phyloP scores from a whole-genome alignment of 2,888 invertebrate genomes.

The Deilephila elpenor region DNA sequence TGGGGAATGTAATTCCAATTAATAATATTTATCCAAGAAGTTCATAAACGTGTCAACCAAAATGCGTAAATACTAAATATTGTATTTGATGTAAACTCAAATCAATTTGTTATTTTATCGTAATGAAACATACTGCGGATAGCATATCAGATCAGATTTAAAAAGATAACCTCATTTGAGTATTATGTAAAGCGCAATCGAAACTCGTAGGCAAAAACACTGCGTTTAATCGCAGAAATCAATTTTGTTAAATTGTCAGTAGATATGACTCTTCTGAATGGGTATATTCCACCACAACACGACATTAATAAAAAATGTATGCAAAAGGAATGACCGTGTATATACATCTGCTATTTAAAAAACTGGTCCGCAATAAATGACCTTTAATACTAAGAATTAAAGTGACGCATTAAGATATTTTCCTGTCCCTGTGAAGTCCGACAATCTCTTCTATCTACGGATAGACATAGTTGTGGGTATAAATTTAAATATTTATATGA shows the following conservation, averaged over 20 bases:
- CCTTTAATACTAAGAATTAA: slow-evolving; percentile 4
- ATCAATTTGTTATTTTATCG: not conserved
- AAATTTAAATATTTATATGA: slow-evolving; percentile 39
- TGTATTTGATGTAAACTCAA: not conserved
- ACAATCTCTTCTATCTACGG: not conserved
- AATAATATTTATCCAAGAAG: not conserved
- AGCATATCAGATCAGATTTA: not conserved
- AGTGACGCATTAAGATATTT: slow-evolving; percentile 8
- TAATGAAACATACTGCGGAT: not conserved
- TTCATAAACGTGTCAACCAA: too few relatives aligned
- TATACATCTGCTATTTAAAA: not conserved
- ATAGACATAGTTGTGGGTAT: not conserved
- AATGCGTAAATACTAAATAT: not conserved
- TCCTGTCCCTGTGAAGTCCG: slow-evolving; percentile 1
- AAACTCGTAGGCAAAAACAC: not conserved
- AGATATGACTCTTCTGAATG: not conserved
- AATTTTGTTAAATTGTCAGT: not conserved
- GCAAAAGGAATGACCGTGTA: not conserved
- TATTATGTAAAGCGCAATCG: not conserved
- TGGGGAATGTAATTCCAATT: not conserved
- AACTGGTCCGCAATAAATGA: not conserved
- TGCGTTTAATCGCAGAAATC: not conserved
- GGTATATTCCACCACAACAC: not conserved
- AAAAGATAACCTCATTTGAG: not conserved
- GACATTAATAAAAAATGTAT: not conserved